Evolutionary conservation across 2,113 vertebrate species (phyloP), one percentile per base, ranked within the genome.

Genomic region (Lagopus muta): DNA sequence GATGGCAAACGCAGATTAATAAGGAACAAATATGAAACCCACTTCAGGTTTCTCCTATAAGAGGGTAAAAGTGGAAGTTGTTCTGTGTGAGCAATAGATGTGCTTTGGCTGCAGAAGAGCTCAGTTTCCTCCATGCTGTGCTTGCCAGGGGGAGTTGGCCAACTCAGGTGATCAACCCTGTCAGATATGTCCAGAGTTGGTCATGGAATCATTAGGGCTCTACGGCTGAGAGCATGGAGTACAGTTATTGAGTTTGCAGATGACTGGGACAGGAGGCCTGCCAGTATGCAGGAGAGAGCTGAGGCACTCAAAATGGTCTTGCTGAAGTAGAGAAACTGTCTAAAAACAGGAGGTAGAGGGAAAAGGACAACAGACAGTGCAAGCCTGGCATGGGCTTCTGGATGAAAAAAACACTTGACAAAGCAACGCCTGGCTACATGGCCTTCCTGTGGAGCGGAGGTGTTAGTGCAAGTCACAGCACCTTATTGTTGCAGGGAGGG

Each of bases 91-190:
- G 83, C 8, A 88, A 45, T 8, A 90, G 70, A 36, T 43, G 30
- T 52, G 25, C 38, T 92, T 71, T 74, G n/a, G 75, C 54, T 79
- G 22, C n/a, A 57, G 34, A 13, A 42, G 73, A 79, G 14, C 57
- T 86, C 47, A 28, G 21, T 85, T 76, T 78, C 67, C 78, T 89
- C 40, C 22, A 16, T 5, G 7, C 8, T 2, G 1, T 54, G 10
- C 48, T 27, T 71, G 2, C 5, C 42, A 18, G 13, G 10, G 19
- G 19, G 13, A 82, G 15, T 21, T 69, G 54, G 67, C 60, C 55
- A 24, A 45, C 17, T 42, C 57, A 43, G 7, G 0, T 0, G 8
- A 21, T 54, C 36, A 40, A 18, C 36, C 6, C 52, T 1, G 1
- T 28, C n/a, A 86, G 3, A 8, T 17, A n/a, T 34, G 15, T 45